Percentiles rank a stretch among this genome's conserved stretches.
Conservation (phyloP, 2,888 invertebrate genomes). For the Venustoraphidia nigricollis region DNA sequence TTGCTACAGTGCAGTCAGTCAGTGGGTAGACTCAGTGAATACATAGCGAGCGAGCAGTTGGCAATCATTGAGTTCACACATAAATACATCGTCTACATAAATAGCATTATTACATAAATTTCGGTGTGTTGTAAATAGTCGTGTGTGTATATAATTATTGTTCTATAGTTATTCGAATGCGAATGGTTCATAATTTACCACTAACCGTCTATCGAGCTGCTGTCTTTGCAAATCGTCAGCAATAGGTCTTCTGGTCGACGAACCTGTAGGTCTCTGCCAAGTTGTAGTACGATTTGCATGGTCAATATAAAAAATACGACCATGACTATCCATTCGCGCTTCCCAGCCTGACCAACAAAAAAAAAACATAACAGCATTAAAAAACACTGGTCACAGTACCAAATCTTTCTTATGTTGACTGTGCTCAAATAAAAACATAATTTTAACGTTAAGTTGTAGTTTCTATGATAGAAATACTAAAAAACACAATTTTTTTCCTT, state of each 20-base stretch:
- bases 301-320: slow-evolving; percentile 93
- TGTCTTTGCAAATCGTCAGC: slow-evolving; percentile 51
- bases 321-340: slow-evolving; percentile 91
- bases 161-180: background rate
- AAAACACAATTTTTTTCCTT: too few relatives aligned
- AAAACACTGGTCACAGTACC: background rate
- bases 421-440: too few relatives aligned
- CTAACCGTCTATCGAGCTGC: slow-evolving; percentile 38
- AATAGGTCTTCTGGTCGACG: slow-evolving; percentile 29
- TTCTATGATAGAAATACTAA: too few relatives aligned
- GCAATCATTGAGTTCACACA: too few relatives aligned
- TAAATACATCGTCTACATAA: too few relatives aligned
- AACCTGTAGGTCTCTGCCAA: slow-evolving; percentile 72
- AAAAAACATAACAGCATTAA: background rate
- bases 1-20: too few relatives aligned
- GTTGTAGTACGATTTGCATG: slow-evolving; percentile 93
- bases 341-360: slow-evolving; percentile 64
- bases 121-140: too few relatives aligned
- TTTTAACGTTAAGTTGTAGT: too few relatives aligned
- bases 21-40: too few relatives aligned
- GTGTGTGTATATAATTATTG: too few relatives aligned
- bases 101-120: too few relatives aligned
- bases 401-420: background rate
- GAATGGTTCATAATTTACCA: background rate
- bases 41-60: too few relatives aligned